A percentile compares a stretch with the other conserved stretches of the same genome.
Evolutionary conservation across 92 coral and sea anemone species (phyloP).

Genomic region (Ricordea florida): DNA sequence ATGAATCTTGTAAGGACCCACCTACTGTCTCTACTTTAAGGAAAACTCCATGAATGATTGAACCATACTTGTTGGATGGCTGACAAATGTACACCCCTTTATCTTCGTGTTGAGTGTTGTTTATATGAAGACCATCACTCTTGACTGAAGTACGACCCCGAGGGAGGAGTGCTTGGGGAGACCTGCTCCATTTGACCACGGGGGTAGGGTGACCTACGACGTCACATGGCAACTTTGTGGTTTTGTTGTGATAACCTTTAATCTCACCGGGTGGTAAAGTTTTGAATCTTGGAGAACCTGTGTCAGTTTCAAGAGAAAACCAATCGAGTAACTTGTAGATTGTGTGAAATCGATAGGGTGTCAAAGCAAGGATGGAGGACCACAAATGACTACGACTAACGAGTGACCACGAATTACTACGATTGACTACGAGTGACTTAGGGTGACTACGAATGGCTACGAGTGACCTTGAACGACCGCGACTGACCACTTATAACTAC

Average conservation of each 20-base stretch:
- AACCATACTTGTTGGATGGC: slow-evolving; percentile 38
- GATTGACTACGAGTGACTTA: too few species aligned
- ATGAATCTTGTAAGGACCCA: too few species aligned
- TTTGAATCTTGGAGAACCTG: slow-evolving; percentile 16
- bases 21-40: slow-evolving; percentile 18
- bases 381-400: too few species aligned
- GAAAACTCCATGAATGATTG: slow-evolving; percentile 10
- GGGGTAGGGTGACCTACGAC: slow-evolving; percentile 45
- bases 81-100: slow-evolving; percentile 44
- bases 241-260: slow-evolving; percentile 18
- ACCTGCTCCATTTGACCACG: slow-evolving; percentile 29
- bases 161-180: slow-evolving; percentile 18
- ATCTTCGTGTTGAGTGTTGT: slow-evolving; percentile 6
- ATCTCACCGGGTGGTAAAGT: not conserved
- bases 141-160: slow-evolving; percentile 7
- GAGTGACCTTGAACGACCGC: too few species aligned
- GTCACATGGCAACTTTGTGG: slow-evolving; percentile 20
- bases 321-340: too few species aligned
- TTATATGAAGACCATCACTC: slow-evolving; percentile 3
- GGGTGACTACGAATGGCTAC: too few species aligned
- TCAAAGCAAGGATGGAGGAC: too few species aligned
- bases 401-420: too few species aligned
- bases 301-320: not conserved
- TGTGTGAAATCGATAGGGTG: too few species aligned
- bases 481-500: too few species aligned